A percentile compares a stretch with the other conserved stretches of the same genome.
Evolutionary conservation across 2,888 invertebrate genomes (phyloP).

Genomic region (Tipula unca): DNA sequence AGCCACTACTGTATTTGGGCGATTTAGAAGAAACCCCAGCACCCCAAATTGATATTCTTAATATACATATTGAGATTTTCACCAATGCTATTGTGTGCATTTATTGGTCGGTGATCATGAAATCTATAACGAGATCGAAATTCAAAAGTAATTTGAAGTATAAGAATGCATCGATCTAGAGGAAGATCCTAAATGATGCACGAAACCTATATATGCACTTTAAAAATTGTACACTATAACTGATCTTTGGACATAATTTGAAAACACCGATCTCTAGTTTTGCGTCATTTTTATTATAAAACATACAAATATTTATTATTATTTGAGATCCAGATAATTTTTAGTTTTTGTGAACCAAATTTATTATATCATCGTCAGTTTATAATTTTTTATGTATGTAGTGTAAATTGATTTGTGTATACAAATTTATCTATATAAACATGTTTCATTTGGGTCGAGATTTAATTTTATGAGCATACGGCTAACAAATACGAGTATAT

Average conservation of each 20-base stretch:
- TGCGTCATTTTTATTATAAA: background rate
- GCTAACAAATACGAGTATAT: background rate
- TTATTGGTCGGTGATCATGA: too few relatives aligned
- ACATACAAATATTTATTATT: background rate
- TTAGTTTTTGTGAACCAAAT: background rate
- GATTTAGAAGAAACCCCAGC: too few relatives aligned
- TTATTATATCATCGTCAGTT: background rate
- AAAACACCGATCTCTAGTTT: background rate
- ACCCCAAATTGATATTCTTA: too few relatives aligned
- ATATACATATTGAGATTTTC: too few relatives aligned
- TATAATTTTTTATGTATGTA: background rate
- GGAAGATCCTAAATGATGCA: too few relatives aligned
- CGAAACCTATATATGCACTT: too few relatives aligned
- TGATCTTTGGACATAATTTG: background rate
- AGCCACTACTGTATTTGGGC: too few relatives aligned
- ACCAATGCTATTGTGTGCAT: too few relatives aligned
- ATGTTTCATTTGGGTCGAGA: background rate
- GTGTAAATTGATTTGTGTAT: background rate
- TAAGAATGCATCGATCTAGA: too few relatives aligned
- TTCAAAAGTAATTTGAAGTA: too few relatives aligned
- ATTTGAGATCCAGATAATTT: background rate
- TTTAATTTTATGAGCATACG: background rate
- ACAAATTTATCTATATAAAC: background rate
- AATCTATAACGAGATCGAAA: too few relatives aligned
- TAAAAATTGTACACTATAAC: too few relatives aligned